Conservation (phyloP, 2,888 invertebrate species). For the Pandemis heparana region DNA sequence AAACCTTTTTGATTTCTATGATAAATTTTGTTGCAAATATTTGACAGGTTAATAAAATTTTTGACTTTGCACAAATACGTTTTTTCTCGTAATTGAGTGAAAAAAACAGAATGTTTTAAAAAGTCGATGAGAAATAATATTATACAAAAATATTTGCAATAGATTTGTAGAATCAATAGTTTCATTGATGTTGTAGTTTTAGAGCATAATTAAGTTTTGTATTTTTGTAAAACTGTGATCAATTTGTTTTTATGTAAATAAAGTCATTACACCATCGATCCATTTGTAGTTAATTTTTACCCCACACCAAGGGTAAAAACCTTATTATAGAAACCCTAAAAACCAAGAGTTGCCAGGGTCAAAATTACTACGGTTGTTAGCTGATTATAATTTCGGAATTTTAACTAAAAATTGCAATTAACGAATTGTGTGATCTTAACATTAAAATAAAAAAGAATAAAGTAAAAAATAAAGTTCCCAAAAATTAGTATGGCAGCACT, state of each 20-base stretch:
- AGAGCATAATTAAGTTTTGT: constrained; percentile 34
- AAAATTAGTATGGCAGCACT: no score
- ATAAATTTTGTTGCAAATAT: background rate
- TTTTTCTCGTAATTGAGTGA: constrained; percentile 13
- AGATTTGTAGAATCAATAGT: constrained; percentile 15
- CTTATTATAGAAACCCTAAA: background rate
- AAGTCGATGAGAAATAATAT: background rate
- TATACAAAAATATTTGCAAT: constrained; percentile 11
- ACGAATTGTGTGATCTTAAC: no score
- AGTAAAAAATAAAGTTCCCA: no score
- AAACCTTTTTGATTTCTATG: background rate
- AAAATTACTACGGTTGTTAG: background rate
- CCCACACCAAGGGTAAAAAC: background rate
- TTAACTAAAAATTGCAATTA: no score
- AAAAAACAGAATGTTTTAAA: constrained; percentile 4
- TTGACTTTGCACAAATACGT: no score
- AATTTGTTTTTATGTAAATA: constrained; percentile 33
- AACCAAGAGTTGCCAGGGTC: background rate
- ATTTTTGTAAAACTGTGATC: constrained; percentile 43
- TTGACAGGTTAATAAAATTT: constrained; percentile 3
- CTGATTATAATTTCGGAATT: no score
- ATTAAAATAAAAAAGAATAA: no score
- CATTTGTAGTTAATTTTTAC: background rate
- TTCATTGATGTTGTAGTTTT: constrained; percentile 34
- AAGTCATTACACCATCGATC: constrained; percentile 22